Evolutionary conservation across 2,797 vertebrate species (phyloP), one percentile per base, ranked within the genome.

Genomic region (Sebastes jordani): DNA sequence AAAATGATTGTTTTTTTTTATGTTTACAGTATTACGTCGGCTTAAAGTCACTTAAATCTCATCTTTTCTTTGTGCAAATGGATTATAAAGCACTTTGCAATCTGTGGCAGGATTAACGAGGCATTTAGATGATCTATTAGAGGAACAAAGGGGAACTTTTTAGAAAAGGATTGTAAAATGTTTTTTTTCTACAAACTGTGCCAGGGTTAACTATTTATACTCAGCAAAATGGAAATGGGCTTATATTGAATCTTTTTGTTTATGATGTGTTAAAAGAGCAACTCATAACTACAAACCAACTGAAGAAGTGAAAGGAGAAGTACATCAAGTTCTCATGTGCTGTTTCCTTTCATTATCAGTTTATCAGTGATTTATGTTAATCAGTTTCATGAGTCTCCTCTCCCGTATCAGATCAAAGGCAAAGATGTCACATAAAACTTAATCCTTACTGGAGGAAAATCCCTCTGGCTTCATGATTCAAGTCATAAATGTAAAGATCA

Each of bases 81-180:
- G 82, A 90, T 84, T 86, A 81, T 78, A 81, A 88, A 88, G 76
- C 81, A 86, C 76, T 86, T 74, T 80, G 84, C 80, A 75, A 78
- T 88, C 75, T 86, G 77, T 69, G 56, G 42, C 42, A 20, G 86
- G 90, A 92, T 93, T 93, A 91, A 76, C 27, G 13, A 69, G 52
- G 70, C 71, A 82, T 89, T 86, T 74, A 72, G 49, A 75, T 78
- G 30, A 91, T 85, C 72, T 84, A 46, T 74, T 60, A 42, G 6
- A 52, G 54, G 76, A 86, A 88, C 76, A 86, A 82, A 58, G 46
- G 22, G 74, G 71, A 71, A 76, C 76, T 54, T 83, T 83, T 77
- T 32, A 63, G 34, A 71, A 72, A 60, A 60, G 52, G 63, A 83
- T 42, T 75, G 38, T n/a, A 36, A 42, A 82, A 52, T 55, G 32